phyloP scores from a whole-genome alignment of 2,888 invertebrate species.

The Apamea crenata region DNA sequence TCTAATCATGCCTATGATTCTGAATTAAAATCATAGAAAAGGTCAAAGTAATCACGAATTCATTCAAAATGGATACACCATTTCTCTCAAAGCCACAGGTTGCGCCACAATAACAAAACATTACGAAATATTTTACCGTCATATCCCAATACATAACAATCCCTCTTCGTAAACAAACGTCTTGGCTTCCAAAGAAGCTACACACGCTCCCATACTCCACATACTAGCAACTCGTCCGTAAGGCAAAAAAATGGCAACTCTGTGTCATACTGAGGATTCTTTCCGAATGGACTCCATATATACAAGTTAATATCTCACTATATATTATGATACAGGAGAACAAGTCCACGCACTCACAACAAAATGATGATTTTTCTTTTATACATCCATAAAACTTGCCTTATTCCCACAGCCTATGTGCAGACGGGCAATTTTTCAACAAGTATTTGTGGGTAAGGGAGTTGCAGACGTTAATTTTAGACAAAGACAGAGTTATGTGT shows the following conservation, averaged over 20 bases:
- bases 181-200: slow-evolving; percentile 15
- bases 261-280: slow-evolving; percentile 56
- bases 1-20: not conserved
- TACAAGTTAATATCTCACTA: slow-evolving; percentile 70
- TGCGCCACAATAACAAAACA: slow-evolving; percentile 17
- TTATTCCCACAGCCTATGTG: slow-evolving; percentile 54
- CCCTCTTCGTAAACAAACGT: slow-evolving; percentile 34
- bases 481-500: slow-evolving; percentile 77
- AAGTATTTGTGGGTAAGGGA: slow-evolving; percentile 74
- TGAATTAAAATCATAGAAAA: not conserved
- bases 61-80: not conserved
- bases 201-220: slow-evolving; percentile 7
- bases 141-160: slow-evolving; percentile 46
- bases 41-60: slow-evolving; percentile 3
- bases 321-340: slow-evolving; percentile 74
- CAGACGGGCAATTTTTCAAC: slow-evolving; percentile 79
- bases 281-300: slow-evolving; percentile 61
- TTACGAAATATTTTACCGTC: slow-evolving; percentile 24
- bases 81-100: slow-evolving; percentile 23
- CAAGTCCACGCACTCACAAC: slow-evolving; percentile 76
- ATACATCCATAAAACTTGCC: slow-evolving; percentile 65
- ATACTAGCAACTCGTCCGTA: slow-evolving; percentile 32
- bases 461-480: slow-evolving; percentile 82
- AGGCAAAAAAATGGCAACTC: slow-evolving; percentile 54
- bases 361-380: slow-evolving; percentile 73